Base-by-base conservation (phyloP, 1,140 invertebrate species). In the Goniozus legneri region DNA sequence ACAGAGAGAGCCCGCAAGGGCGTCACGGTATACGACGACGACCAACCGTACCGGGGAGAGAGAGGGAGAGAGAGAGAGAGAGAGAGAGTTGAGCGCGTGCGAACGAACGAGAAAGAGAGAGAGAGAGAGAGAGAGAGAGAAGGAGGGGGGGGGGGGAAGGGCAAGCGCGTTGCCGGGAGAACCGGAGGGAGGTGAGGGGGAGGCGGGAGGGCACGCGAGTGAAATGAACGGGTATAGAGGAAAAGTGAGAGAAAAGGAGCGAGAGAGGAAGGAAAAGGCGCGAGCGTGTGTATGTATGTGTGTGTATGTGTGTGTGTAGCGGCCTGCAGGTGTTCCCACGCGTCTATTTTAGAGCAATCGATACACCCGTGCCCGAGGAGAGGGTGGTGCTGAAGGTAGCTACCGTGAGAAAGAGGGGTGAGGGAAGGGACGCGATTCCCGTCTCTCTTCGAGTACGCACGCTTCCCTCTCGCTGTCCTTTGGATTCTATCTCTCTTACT, bases 301-400 rank as follows among this genome's bases (percentile, higher is more conserved):
- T 38, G 19, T 38, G 19, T 38, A 20, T 38, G n/a, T 38, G 19
- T 15, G 19, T 38, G 16, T 10, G 24, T 27, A 6, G 4, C 24
- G 4, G 52, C 53, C 56, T 59, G 58, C 57, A 60, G 56, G 60
- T 56, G 59, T 64, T 65, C 56, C 58, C 60, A 61, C 63, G 58
- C 57, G 58, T 62, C 63, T 66, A 58, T 69, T 62, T 63, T 62
- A 60, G 58, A 58, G 52, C 50, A 62, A 65, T 69, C 64, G 60
- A 67, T 63, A 65, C 55, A 58, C 55, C 54, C 48, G 55, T 57
- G 53, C 22, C 47, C 41, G 42, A 44, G 53, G 32, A 42, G 50
- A 38, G 53, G 56, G 35, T 53, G 50, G 32, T n/a, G n/a, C n/a
- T n/a, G n/a, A n/a, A n/a, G n/a, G n/a, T n/a, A n/a, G n/a, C n/a